These are phyloP conservation scores for Apamea monoglypha DNA, from an alignment of 2,888 invertebrate genomes.

Conservation along the genomic window DNA sequence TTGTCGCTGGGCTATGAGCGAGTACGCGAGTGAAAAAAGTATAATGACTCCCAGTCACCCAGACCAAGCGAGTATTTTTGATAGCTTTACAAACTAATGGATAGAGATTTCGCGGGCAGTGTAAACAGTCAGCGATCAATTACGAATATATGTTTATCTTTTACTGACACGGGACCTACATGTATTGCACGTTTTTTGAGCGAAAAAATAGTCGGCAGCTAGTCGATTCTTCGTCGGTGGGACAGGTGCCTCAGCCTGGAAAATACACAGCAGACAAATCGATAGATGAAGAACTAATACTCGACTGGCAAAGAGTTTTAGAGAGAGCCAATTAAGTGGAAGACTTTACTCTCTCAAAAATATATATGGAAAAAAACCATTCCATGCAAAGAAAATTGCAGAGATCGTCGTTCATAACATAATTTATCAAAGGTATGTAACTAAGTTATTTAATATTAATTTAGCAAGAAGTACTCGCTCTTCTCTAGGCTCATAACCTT, in stretches of 20 bases:
- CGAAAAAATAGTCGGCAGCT: neutral
- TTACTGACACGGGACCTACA: neutral
- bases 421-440: neutral
- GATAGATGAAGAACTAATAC: neutral
- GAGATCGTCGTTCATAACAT: no score
- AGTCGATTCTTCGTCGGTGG: neutral
- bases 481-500: conserved; percentile 18
- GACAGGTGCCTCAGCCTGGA: neutral
- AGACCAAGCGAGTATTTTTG: neutral
- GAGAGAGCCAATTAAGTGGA: neutral
- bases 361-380: neutral
- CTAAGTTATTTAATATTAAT: conserved; percentile 11
- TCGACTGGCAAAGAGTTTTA: neutral
- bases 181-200: neutral
- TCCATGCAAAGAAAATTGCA: neutral
- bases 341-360: neutral
- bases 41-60: neutral
- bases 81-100: neutral
- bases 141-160: neutral
- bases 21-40: neutral
- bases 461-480: conserved; percentile 5
- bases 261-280: neutral
- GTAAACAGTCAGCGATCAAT: neutral
- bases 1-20: neutral
- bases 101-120: neutral